These are phyloP conservation scores for Tupaia tana DNA, from an alignment of 2,113 vertebrate genomes.

Conservation along the genomic window DNA sequence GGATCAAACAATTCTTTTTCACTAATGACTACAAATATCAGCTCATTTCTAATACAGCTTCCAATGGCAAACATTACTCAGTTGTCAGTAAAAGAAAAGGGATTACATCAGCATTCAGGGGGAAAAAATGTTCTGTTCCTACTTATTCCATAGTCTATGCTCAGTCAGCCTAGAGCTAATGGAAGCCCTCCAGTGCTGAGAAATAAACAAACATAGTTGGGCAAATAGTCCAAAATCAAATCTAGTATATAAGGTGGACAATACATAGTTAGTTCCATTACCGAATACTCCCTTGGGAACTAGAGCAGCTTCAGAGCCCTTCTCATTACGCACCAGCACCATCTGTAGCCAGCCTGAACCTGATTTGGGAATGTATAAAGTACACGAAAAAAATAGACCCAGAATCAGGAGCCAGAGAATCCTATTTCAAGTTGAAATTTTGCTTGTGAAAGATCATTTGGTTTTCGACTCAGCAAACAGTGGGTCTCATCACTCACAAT, in stretches of 20 bases:
- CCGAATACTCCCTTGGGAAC: constrained; percentile 92
- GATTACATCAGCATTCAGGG: constrained; percentile 85
- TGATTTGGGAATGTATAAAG: constrained; percentile 97
- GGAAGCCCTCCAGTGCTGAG: constrained; percentile 90
- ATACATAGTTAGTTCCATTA: constrained; percentile 94
- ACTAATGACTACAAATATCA: constrained; percentile 68
- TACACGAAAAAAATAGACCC: constrained; percentile 93
- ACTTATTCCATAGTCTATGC: constrained; percentile 83
- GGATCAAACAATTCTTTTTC: constrained; percentile 54
- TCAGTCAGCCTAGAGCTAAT: constrained; percentile 90
- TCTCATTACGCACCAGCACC: constrained; percentile 95
- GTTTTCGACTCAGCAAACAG: constrained; percentile 97
- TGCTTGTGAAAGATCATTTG: constrained; percentile 98
- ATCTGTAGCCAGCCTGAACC: constrained; percentile 94
- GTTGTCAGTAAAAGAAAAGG: constrained; percentile 84
- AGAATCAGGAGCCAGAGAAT: constrained; percentile 95
- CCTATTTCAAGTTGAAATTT: constrained; percentile 99
- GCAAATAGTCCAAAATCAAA: constrained; percentile 96
- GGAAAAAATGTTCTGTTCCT: constrained; percentile 81
- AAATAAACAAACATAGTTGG: constrained; percentile 93
- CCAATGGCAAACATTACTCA: constrained; percentile 79
- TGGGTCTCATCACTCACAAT: constrained; percentile 96
- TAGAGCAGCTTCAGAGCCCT: constrained; percentile 88
- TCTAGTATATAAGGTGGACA: constrained; percentile 91
- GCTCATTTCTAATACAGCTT: constrained; percentile 79